Evolutionary conservation across 1,140 invertebrate species (phyloP), one percentile per base, ranked within the genome.

Genomic region (Drosophila asahinai): DNA sequence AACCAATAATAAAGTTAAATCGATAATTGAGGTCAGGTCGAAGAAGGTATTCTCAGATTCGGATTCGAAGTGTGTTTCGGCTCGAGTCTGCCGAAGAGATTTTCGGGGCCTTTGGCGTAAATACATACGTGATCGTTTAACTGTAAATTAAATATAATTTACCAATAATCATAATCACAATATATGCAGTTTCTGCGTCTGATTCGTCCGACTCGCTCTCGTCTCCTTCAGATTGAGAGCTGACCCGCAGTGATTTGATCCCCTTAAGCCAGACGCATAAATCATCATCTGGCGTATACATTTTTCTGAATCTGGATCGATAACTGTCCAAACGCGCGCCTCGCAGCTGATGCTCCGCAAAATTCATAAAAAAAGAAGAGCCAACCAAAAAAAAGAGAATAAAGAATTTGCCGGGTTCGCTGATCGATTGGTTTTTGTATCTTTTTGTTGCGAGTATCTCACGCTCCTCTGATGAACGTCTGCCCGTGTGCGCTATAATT

Each of bases 1-100:
- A 92, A 92, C 91, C 89, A 92, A 92, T 92, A 92, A 91, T 92
- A 92, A 92, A 92, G 77, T 92, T 92, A 92, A 92, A 92, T 92
- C 91, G 91, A 92, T 92, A 92, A 92, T 92, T 92, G 91, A 91
- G 89, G 91, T 92, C 91, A 91, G 68, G 67, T 77, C 58, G 74
- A 45, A 64, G 54, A 64, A 75, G 67, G 59, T 52, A 83, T 75
- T 79, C 71, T 64, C 42, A 40, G 38, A 62, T 38, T 38, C 42
- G 57, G 38, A 65, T 22, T 40, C 33, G 27, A 17, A n/a, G 57
- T 61, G 57, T 65, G 38, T 61, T 61, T 33, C n/a, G 38, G 67
- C 38, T 47, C 48, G 54, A 36, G 49, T 64, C 25, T 12, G 49
- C 51, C 40, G n/a, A 52, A 68, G 62, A 72, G 54, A 64, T 57